Evolutionary conservation across 2,888 invertebrate genomes (phyloP), one percentile per base, ranked within the genome.

Genomic region (Luperina testacea): DNA sequence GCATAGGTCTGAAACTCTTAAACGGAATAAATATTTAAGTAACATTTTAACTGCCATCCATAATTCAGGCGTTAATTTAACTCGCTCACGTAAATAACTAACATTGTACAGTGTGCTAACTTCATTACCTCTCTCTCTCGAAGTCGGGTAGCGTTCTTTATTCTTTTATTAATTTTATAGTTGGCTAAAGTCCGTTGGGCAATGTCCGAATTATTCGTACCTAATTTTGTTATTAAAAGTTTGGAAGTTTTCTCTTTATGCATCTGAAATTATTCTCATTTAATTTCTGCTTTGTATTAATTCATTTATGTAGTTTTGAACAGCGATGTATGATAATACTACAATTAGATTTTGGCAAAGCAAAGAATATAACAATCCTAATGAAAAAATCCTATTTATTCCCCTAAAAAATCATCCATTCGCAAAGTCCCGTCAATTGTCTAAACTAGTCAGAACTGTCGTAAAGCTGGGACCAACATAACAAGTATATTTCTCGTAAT

Each of bases 1-100:
- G 75, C 71, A 51, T 59, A 68, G 67, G 24, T 32, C 72, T 74
- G 71, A 67, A 78, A 75, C 67, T 73, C 75, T 51, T 72, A 75
- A 70, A 24, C 59, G 73, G 77, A 81, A 83, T 88, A 86, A 89
- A 89, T 91, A 89, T 91, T 90, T 86, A 77, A 88, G 81, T 85
- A 82, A 81, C 82, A 84, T 87, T 85, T 90, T 86, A 88, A 87
- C 84, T 85, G 75, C 48, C 76, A 67, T 89, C 79, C 85, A 84
- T 89, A 85, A 87, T 87, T 86, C 77, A 85, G 17, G 32, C 76
- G 85, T 82, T 82, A 87, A 90, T 87, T 89, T 87, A 77, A 85
- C 77, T 77, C 83, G 78, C 78, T 72, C 86, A 88, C 85, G 87
- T 87, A 88, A 79, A 85, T 72, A 82, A 86, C 80, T 84, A 87